Base-by-base conservation (phyloP, 1,140 invertebrate genomes). In the Lepeophtheirus salmonis region DNA sequence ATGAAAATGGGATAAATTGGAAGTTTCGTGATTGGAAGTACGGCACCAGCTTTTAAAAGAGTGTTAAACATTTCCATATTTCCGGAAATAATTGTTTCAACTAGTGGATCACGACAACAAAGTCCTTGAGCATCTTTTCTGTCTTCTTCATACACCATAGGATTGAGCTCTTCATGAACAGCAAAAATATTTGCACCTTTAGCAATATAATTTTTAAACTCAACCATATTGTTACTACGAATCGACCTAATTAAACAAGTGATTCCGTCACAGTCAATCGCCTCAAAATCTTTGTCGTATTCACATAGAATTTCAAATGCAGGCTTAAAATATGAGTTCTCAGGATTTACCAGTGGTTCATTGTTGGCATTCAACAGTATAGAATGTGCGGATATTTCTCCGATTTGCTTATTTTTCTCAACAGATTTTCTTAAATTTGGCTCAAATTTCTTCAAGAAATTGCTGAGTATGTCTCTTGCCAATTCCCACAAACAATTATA, bases 281-380 rank as follows among this genome's bases (percentile, higher is more conserved):
- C 30, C 30, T 41, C 30, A 10, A 41, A n/a, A 0, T 64, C 16
- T 21, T 64, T 14, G 61, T 55, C 10, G 51, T 60, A 63, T 16
- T 63, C 56, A 51, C 60, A 25, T 56, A 64, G 64, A n/a, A 56
- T 50, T 52, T 67, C 64, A 30, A 63, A 62, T 26, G 58, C 63
- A 18, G 67, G 68, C 20, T 62, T 62, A 18, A 68, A 62, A 64
- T 72, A 72, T 14, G 70, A 64, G 65, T 70, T 67, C 17, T 71
- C 69, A 53, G 70, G 70, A 51, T 65, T 64, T 61, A 68, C 64
- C 2, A 72, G 59, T 65, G 72, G 56, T 1, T 41, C 30, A 41
- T 41, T 41, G 6, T 6, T 41, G n/a, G 30, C 30, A 41, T 6
- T 41, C 30, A 41, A 41, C 30, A 41, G 6, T 10, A 41, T 41